Base-by-base conservation (phyloP, 1,140 invertebrate species). In the Marisa cornuarietis region DNA sequence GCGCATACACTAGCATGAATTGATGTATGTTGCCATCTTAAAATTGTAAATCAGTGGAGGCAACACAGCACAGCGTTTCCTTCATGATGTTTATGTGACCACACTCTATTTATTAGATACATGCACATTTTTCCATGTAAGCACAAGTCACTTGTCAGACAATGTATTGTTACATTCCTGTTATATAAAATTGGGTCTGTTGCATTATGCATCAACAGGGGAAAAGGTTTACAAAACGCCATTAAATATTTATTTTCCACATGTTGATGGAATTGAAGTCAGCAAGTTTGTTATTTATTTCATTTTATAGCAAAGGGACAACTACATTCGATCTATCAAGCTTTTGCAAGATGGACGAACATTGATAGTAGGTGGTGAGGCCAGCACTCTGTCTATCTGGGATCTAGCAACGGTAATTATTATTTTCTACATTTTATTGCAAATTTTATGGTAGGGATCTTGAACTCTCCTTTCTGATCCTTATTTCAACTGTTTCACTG, bases 251-350 rank as follows among this genome's bases (percentile, higher is more conserved):
- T 66, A 65, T 52, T 42, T 68, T 6, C 31, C 6, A 6, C 6
- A 6, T 42, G 31, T 42, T 42, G 31, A 42, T 76, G 52, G 42
- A 31, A 42, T 42, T 42, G 31, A 42, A 42, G 31, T 42, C 31
- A 42, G 31, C 2, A 42, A 42, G n/a, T n/a, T n/a, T n/a, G n/a
- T n/a, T n/a, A n/a, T n/a, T n/a, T n/a, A n/a, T 69, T 75, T 80
- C 79, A 78, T 76, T 78, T 88, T 87, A 8, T 83, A 91, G 90
- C 88, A 91, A 95, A 93, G 97, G 78, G 97, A 99, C 91, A 99
- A 98, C 92, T 99, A 99, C 91, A 99, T 99, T 85, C 93, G 98
- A 83, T 98, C 97, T 51, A 98, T 99, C 74, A 99, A 99, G 92
- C 91, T 99, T 31, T 92, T 99, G 78, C 96, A 97, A n/a, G 98